Evolutionary conservation across 2,797 vertebrate genomes (phyloP).

Genomic region (Remorina albescens): DNA sequence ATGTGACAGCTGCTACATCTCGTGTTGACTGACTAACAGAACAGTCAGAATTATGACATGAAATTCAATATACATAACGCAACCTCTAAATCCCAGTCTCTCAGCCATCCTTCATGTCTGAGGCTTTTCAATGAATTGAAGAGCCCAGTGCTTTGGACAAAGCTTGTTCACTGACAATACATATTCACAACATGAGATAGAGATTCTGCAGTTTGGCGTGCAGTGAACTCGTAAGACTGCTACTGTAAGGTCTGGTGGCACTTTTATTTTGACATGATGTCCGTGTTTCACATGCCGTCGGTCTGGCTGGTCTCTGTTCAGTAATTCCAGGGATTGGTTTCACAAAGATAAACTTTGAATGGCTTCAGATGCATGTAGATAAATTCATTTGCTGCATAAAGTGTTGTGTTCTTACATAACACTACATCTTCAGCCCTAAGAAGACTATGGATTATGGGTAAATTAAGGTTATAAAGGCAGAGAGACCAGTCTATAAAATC

Average conservation of each 20-base stretch:
- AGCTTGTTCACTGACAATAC: background rate
- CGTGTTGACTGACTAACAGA: background rate
- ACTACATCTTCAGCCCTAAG: background rate
- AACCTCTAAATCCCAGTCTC: background rate
- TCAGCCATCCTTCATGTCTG: background rate
- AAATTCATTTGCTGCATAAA: background rate
- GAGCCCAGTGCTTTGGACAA: background rate
- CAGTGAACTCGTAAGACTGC: background rate
- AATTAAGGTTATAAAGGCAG: too few relatives aligned
- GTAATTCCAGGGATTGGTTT: background rate
- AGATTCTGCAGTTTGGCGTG: background rate
- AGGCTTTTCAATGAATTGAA: background rate
- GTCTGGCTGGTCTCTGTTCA: constrained; percentile 6
- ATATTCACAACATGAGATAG: background rate
- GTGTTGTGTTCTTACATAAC: background rate
- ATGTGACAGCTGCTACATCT: background rate
- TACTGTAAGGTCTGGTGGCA: background rate
- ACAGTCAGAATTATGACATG: background rate
- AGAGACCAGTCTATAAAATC: background rate
- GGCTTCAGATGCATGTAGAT: background rate
- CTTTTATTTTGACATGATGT: constrained; percentile 8
- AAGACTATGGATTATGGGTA: background rate
- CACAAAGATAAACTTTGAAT: background rate
- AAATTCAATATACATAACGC: constrained; percentile 1
- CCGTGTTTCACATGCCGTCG: background rate